Conservation (phyloP, 2,797 vertebrate species). For the Syngnathus rostellatus region DNA sequence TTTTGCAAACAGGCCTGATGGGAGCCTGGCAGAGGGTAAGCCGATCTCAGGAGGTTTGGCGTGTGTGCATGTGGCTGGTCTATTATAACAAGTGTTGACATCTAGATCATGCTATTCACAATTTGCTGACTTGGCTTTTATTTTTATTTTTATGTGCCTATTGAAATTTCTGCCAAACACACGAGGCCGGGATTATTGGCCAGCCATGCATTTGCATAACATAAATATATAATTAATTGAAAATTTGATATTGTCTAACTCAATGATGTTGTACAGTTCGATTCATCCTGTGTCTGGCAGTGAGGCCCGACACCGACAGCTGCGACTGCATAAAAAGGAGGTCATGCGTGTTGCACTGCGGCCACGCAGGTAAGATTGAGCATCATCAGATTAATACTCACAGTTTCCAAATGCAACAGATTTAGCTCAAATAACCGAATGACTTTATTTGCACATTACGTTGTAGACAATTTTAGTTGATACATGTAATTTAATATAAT, state of each 20-base stretch:
- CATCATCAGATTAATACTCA: background rate
- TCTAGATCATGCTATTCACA: constrained; percentile 20
- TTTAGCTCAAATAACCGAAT: background rate
- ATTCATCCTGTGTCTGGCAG: constrained; percentile 32
- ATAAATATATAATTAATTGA: background rate
- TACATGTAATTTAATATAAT: background rate
- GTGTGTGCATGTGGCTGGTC: constrained; percentile 1
- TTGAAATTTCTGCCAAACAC: constrained; percentile 20
- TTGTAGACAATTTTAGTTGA: background rate
- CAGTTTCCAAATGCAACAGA: background rate
- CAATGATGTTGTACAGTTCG: constrained; percentile 1
- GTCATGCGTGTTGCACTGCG: constrained; percentile 59
- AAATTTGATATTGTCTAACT: background rate
- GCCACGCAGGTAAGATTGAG: constrained; percentile 58
- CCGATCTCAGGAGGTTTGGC: constrained; percentile 51
- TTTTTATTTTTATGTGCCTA: constrained; percentile 12
- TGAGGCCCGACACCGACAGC: constrained; percentile 23
- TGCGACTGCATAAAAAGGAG: constrained; percentile 8
- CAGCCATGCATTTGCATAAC: background rate
- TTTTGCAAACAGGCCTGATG: constrained; percentile 42
- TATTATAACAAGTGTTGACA: constrained; percentile 7
- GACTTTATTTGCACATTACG: background rate
- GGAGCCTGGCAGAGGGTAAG: constrained; percentile 29
- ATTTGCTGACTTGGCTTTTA: background rate
- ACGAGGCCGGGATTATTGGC: background rate